Evolutionary conservation across 1,140 invertebrate genomes (phyloP), one percentile per base, ranked within the genome.

Genomic region (Leptinotarsa undecemlineata): DNA sequence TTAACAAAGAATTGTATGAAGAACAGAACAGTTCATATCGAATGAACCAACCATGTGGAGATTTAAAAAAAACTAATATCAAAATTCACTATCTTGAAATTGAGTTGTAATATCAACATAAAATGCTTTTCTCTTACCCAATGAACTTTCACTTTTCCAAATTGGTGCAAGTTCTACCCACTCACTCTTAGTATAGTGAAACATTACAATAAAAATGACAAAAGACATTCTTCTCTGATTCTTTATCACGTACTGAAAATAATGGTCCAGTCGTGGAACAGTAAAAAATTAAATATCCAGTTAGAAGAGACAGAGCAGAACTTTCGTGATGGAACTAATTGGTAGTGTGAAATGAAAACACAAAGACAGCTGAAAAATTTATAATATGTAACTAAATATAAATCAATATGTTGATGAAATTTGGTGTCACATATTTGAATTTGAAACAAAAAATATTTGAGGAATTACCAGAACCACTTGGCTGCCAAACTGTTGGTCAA

Each of bases 81-180:
- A 33, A 8, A 33, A 33, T 33, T 33, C 33, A 33, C 33, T 1
- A 6, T 33, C 33, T 33, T 33, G 33, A 33, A 33, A 61, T 19
- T 17, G n/a, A 61, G 13, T 61, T 61, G 20, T 8, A 33, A 33
- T 61, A 6, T 61, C 13, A 19, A 19, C 13, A 61, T n/a, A 19
- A 61, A 17, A 61, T 61, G 20, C 8, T 20, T n/a, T 20, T 68
- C 42, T 4, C 26, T 67, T 67, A 73, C 61, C 62, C 23, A 57
- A 62, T 13, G 33, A 20, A 33, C 69, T 74, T 21, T 76, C 72
- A 51, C 68, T 74, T 47, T 74, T 74, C 6, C 48, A 15, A 14
- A 77, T 14, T 68, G 71, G 68, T n/a, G 69, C 48, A 47, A 77
- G 76, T 70, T 76, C 72, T 20, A 78, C 74, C 77, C 77, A 78